These are phyloP conservation scores for Sisyra terminalis DNA, from an alignment of 2,888 invertebrate species.

Conservation along the genomic window DNA sequence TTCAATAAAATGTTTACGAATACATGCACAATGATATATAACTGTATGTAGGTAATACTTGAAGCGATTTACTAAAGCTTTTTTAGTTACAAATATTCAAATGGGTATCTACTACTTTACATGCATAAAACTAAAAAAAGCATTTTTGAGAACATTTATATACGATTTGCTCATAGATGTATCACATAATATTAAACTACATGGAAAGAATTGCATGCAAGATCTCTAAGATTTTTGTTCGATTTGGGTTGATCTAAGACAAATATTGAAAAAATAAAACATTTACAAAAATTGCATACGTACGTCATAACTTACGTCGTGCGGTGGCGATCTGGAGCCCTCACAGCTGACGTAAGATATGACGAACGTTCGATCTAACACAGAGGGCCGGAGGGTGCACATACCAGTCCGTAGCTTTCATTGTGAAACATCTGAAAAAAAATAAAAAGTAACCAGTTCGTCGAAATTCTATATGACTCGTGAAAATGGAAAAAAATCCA, in stretches of 20 bases:
- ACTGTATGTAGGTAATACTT: no score
- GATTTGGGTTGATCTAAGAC: not conserved
- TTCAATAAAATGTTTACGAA: no score
- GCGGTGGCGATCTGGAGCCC: constrained; percentile 4
- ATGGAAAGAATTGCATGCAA: no score
- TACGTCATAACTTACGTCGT: constrained; percentile 10
- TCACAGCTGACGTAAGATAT: constrained; percentile 9
- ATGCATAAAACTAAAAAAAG: no score
- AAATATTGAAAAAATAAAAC: not conserved
- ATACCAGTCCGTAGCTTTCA: constrained; percentile 10
- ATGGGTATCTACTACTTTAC: no score
- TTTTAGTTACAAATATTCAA: no score
- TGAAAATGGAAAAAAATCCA: constrained; percentile 1
- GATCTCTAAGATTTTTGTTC: no score
- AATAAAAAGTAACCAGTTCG: constrained; percentile 9
- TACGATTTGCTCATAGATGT: no score
- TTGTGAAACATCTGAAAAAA: constrained; percentile 9
- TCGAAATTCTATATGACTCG: constrained; percentile 6
- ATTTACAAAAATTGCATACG: constrained; percentile 7
- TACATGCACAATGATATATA: no score
- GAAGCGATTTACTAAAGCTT: no score
- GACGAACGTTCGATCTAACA: constrained; percentile 7
- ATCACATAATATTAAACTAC: no score
- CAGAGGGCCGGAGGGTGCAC: constrained; percentile 2
- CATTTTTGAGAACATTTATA: no score